Percentiles rank a stretch among this genome's conserved stretches.
These are phyloP conservation scores for Gorsachius goisagi DNA, from an alignment of 2,113 vertebrate genomes.

Conservation along the genomic window DNA sequence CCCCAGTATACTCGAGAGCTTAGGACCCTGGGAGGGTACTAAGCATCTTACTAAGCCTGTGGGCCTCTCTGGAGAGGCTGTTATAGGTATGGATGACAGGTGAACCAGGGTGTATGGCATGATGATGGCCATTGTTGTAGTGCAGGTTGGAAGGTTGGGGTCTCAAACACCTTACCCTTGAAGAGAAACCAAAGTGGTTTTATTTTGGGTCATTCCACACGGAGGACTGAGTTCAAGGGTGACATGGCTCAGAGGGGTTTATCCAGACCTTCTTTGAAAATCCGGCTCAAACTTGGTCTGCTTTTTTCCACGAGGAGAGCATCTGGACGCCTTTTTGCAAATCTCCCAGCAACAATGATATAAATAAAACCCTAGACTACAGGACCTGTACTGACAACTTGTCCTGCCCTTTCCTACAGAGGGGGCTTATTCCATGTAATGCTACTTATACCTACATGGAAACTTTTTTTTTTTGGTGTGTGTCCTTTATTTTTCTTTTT, in stretches of 20 bases:
- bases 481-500: neutral
- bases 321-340: neutral
- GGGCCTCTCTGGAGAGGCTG: neutral
- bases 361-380: conserved; percentile 43
- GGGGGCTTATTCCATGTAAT: neutral
- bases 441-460: neutral
- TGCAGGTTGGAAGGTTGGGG: neutral
- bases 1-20: neutral
- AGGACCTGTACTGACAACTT: conserved; percentile 18
- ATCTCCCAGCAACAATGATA: conserved; percentile 55
- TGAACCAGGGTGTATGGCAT: neutral
- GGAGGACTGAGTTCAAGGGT: neutral
- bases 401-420: neutral
- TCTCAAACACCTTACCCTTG: neutral
- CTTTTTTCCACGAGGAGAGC: conserved; percentile 17
- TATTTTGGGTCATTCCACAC: neutral
- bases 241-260: neutral
- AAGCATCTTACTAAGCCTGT: neutral
- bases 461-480: neutral
- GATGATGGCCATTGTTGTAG: neutral
- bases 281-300: neutral
- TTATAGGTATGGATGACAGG: neutral
- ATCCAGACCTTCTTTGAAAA: conserved; percentile 21
- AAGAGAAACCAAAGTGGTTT: neutral
- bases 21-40: neutral